A percentile compares a stretch with the other conserved stretches of the same genome.
These are phyloP conservation scores for Alitta virens DNA, from an alignment of 2,888 invertebrate genomes.

Conservation along the genomic window DNA sequence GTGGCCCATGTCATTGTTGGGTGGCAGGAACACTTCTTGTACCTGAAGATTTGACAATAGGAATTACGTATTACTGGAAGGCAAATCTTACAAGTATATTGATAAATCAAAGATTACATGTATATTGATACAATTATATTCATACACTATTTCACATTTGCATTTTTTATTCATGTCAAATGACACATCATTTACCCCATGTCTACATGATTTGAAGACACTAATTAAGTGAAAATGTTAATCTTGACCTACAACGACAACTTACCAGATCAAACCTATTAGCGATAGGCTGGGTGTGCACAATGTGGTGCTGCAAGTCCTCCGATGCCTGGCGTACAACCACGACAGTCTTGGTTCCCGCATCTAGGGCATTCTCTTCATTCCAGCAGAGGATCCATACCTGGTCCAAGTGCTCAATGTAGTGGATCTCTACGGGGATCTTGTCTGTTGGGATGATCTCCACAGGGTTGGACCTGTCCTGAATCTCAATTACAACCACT, in stretches of 20 bases:
- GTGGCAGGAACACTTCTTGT: slow-evolving; percentile 54
- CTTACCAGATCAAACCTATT: slow-evolving; percentile 72
- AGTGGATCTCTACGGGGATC: slow-evolving; percentile 69
- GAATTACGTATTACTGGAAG: too few species aligned
- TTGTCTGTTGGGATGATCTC: slow-evolving; percentile 68
- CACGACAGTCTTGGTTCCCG: slow-evolving; percentile 68
- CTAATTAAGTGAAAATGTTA: too few species aligned
- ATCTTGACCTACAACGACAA: too few species aligned
- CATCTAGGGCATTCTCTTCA: slow-evolving; percentile 51
- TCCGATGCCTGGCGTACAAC: slow-evolving; percentile 73
- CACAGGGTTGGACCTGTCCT: slow-evolving; percentile 50
- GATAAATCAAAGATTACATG: too few species aligned
- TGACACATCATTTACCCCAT: too few species aligned
- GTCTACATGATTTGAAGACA: too few species aligned
- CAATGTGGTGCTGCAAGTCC: slow-evolving; percentile 69
- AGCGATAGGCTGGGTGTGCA: slow-evolving; percentile 66
- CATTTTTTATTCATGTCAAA: too few species aligned
- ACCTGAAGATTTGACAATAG: too few species aligned
- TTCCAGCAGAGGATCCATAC: slow-evolving; percentile 75
- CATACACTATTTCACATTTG: too few species aligned
- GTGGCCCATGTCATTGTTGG: slow-evolving; percentile 59
- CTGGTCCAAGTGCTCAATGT: slow-evolving; percentile 71
- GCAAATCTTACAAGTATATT: too few species aligned
- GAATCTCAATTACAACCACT: slow-evolving; percentile 70
- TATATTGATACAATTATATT: too few species aligned